Evolutionary conservation across 2,113 vertebrate genomes (phyloP).

Genomic region (Fregetta grallaria): DNA sequence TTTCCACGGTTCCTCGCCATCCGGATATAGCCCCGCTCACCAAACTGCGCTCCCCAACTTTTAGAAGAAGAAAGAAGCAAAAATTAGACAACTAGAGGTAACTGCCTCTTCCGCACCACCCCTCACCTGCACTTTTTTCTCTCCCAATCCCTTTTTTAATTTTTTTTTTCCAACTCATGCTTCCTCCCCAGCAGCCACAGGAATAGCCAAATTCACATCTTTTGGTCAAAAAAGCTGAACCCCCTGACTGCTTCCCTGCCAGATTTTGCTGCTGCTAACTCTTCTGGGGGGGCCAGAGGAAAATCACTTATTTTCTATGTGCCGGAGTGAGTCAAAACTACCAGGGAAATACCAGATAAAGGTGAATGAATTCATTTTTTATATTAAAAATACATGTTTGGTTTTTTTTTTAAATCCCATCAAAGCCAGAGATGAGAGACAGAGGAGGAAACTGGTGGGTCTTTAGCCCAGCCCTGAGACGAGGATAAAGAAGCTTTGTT

Average conservation of each 20-base stretch:
- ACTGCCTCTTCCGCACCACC: rapidly evolving
- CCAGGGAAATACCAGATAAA: not conserved
- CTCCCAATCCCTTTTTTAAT: no score
- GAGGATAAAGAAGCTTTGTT: not conserved
- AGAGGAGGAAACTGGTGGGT: not conserved
- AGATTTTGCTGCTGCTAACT: not conserved
- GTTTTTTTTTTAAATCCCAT: not conserved
- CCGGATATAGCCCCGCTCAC: conserved; percentile 52
- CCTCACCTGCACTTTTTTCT: not conserved
- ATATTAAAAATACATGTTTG: not conserved
- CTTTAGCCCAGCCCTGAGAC: not conserved
- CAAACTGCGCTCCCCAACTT: conserved; percentile 53
- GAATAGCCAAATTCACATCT: not conserved
- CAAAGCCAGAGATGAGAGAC: not conserved
- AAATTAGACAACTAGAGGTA: not conserved
- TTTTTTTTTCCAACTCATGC: not conserved
- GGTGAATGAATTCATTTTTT: not conserved
- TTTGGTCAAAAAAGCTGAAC: not conserved
- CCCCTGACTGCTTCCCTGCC: not conserved
- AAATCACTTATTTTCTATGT: not conserved
- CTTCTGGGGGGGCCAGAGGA: not conserved
- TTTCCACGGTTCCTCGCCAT: conserved; percentile 57
- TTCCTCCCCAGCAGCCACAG: not conserved
- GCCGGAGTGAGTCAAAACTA: not conserved
- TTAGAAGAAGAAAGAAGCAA: not conserved